Percentiles rank a stretch among this genome's conserved stretches.
Evolutionary conservation across 2,113 vertebrate species (phyloP).

Genomic region (Hyperopisus bebe): DNA sequence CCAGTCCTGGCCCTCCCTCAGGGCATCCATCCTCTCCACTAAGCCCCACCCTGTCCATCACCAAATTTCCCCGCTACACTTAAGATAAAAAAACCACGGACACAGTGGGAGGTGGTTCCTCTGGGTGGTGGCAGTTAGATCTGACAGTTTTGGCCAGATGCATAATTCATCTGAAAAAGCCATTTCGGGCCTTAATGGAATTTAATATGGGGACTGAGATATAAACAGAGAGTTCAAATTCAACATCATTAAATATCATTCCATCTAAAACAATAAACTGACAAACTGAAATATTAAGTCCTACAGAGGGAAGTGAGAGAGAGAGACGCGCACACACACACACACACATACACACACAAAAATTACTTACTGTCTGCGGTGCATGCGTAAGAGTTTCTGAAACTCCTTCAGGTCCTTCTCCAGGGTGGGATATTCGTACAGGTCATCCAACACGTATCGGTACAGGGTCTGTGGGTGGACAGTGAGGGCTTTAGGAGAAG

Average conservation of each 20-base stretch:
- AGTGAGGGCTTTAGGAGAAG: background rate
- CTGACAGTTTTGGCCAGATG: background rate
- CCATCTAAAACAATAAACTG: background rate
- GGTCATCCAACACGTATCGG: conserved; percentile 82
- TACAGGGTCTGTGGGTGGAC: conserved; percentile 74
- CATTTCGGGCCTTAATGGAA: background rate
- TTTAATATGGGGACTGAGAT: background rate
- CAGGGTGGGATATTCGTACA: conserved; percentile 85
- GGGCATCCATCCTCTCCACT: background rate
- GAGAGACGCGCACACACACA: background rate
- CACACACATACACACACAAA: background rate
- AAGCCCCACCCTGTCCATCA: background rate
- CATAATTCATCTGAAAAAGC: background rate
- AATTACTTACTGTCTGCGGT: conserved; percentile 82
- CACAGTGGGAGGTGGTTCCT: background rate
- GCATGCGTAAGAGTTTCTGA: conserved; percentile 83
- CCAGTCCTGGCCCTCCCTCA: background rate
- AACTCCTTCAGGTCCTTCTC: conserved; percentile 86
- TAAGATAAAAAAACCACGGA: background rate
- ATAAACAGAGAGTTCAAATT: background rate
- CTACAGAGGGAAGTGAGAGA: background rate
- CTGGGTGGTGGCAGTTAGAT: background rate
- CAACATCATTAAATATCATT: background rate
- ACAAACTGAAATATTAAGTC: background rate
- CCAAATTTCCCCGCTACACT: background rate